Base-by-base conservation (phyloP, 2,888 invertebrate species). In the Acrobasis suavella region DNA sequence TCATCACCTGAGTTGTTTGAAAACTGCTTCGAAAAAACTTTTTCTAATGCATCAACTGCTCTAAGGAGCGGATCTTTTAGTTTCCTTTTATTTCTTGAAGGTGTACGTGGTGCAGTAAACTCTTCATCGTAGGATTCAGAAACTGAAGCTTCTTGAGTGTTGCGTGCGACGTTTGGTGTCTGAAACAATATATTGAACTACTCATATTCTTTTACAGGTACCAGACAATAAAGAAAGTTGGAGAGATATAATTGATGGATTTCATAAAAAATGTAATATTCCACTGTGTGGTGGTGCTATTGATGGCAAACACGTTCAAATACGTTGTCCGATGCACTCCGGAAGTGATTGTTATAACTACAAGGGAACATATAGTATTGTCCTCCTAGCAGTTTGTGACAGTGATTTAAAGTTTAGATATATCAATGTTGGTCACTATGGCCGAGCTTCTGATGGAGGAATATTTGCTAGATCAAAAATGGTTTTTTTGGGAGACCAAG, bases 261-360 rank as follows among this genome's bases (percentile, higher is more conserved):
- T 71, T 64, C 60, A 62, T 64, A 55, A 66, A 39, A 54, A 64
- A 58, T 69, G 68, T 69, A 69, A 70, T 58, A 69, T 72, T 67
- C 70, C 64, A 42, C 37, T 38, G 12, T 71, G 68, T 60, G 66
- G 67, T 63, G 72, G 70, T 61, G 70, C 69, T 5, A 60, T 65
- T 50, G 66, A 66, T 46, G 64, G 69, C 60, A 72, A 70, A 55
- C 69, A 71, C 62, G 62, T 72, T 50, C 62, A 54, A 22, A 67
- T 72, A 50, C 65, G 67, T 62, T 64, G 32, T 37, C 62, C 62
- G 12, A 65, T 63, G 64, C 50, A 61, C 60, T 69, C 62, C 63
- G 71, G 70, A 65, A 70, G 69, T 68, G 64, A 67, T 67, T 75
- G 69, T 65, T 75, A 66, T 58, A 72, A 73, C 65, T 73, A 72